A percentile compares a stretch with the other conserved stretches of the same genome.
Conservation (phyloP, 2,797 vertebrate genomes). For the Hemibagrus guttatus region DNA sequence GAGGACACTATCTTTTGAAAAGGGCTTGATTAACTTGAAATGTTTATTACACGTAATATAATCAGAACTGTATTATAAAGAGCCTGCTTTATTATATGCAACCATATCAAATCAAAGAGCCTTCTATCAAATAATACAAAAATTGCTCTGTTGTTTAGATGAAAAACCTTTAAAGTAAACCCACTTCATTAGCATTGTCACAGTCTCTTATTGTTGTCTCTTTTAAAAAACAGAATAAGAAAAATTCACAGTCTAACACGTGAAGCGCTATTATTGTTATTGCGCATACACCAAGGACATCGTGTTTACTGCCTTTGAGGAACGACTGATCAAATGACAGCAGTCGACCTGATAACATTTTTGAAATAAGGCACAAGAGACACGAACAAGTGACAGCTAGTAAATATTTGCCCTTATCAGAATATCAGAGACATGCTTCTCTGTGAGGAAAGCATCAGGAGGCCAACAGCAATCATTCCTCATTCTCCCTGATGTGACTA, state of each 20-base stretch:
- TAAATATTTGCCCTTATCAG: slow-evolving; percentile 25
- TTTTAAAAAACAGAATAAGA: not conserved
- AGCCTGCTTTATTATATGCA: not conserved
- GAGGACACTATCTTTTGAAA: not conserved
- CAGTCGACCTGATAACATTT: slow-evolving; percentile 1
- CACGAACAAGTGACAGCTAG: not conserved
- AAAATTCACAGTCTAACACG: not conserved
- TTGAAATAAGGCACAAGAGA: slow-evolving; percentile 11
- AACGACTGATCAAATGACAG: slow-evolving; percentile 1
- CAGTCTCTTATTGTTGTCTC: not conserved
- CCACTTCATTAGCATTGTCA: not conserved
- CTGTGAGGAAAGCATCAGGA: not conserved
- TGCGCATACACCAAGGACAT: not conserved
- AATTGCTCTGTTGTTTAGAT: not conserved
- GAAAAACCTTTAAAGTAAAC: not conserved
- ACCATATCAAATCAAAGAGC: too few relatives aligned
- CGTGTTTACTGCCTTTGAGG: not conserved
- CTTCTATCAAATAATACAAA: not conserved
- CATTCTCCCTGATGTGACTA: slow-evolving; percentile 30
- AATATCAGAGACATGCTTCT: slow-evolving; percentile 7
- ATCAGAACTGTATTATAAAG: not conserved
- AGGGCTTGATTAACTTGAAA: not conserved
- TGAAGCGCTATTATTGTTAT: not conserved
- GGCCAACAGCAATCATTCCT: not conserved
- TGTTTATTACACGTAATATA: not conserved